Evolutionary conservation across 2,888 invertebrate species (phyloP), one percentile per base, ranked within the genome.

Genomic region (Vannuccia rotundouncinata): DNA sequence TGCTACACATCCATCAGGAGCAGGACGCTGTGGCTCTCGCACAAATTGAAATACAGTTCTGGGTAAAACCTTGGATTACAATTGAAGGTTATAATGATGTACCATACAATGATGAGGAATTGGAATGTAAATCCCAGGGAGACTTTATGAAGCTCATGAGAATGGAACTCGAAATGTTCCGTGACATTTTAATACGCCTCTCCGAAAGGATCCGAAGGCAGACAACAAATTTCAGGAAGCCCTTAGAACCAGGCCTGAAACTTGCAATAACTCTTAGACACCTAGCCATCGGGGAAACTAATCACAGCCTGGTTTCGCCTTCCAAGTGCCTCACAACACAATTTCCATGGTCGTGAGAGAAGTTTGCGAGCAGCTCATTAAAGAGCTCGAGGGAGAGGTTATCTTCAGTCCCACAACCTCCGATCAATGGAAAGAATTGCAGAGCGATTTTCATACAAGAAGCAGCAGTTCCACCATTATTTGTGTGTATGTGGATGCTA

Each of bases 171-270:
- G 45, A 45, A 45, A 45, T 45, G 45, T 45, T 45, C 5, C 17
- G 45, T 45, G 45, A 10, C 17, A 45, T 45, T 45, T 45, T 45
- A 45, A 17, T n/a, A n/a, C n/a, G n/a, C n/a, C n/a, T n/a, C n/a
- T n/a, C n/a, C n/a, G n/a, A n/a, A n/a, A n/a, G n/a, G n/a, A n/a
- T n/a, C n/a, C n/a, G n/a, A n/a, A n/a, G n/a, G n/a, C n/a, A n/a
- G n/a, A n/a, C n/a, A n/a, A n/a, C n/a, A n/a, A n/a, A n/a, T 66
- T 66, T 66, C 22, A 66, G 66, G 66, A 66, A 66, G 66, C 66
- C 66, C 13, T 27, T 66, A 22, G 66, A 66, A 66, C 66, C 66
- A 66, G 66, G 66, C 66, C 66, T 66, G 66, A 66, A 66, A 22
- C 66, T 66, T 66, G 66, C 66, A 66, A 27, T 66, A 66, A 22